Conservation (phyloP, 2,797 vertebrate species). For the Phalanger gymnotis region DNA sequence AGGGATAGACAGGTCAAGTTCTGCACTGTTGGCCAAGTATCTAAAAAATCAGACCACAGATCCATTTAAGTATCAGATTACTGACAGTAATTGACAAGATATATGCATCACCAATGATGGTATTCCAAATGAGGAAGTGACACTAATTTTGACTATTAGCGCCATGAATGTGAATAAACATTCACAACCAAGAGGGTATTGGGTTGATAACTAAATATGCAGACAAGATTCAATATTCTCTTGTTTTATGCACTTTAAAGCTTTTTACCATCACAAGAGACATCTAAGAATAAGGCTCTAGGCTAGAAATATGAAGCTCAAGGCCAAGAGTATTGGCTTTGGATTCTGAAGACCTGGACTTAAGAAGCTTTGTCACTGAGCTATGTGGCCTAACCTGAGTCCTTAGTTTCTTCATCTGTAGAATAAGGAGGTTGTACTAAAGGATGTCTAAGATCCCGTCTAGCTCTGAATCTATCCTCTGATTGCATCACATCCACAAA, state of each 20-base stretch:
- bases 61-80: background rate
- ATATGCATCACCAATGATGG: background rate
- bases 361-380: background rate
- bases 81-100: background rate
- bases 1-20: background rate
- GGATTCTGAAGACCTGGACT: background rate
- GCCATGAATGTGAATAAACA: background rate
- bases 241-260: background rate
- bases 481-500: constrained; percentile 9
- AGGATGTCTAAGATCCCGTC: background rate
- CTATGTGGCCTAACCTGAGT: background rate
- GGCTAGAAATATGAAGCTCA: background rate
- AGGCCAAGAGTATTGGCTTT: background rate
- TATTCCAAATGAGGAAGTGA: background rate
- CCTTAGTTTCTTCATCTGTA: background rate
- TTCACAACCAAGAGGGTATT: background rate
- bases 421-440: background rate
- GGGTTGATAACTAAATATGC: background rate
- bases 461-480: background rate
- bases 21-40: background rate
- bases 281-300: background rate
- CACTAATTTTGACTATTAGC: background rate
- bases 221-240: background rate
- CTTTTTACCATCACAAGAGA: background rate
- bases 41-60: background rate